Evolutionary conservation across 2,888 invertebrate species (phyloP), one percentile per base, ranked within the genome.

Genomic region (Ceratothoa steindachneri): DNA sequence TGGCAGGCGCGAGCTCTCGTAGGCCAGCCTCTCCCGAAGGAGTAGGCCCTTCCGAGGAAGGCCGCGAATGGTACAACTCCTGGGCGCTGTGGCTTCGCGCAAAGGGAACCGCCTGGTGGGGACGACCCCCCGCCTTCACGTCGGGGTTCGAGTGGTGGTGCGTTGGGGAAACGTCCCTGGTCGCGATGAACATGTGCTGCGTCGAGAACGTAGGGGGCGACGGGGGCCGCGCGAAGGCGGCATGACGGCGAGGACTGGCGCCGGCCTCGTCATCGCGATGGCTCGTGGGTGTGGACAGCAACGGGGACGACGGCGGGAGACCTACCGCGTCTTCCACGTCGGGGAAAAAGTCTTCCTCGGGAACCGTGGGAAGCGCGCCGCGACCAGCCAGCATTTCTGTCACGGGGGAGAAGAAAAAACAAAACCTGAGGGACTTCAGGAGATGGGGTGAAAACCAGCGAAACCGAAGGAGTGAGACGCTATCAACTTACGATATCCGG

Each of bases 91-190:
- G 71, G 29, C 71, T 71, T 4, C 75, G 71, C 29, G 72, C 60
- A 71, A 75, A 75, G 12, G 72, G 41, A 81, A 82, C 70, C 81
- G 81, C 70, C 81, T 81, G 74, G 73, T 81, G 27, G 69, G 52
- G 27, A 28, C 29, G 7, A 30, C 67, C 12, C 31, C 31, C 31
- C 67, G 31, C 67, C 31, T 7, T 12, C 67, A 67, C 5, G 67
- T 31, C 0, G 67, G n/a, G n/a, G 41, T 41, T 19, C 41, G 15
- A 29, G 9, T 41, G 67, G 30, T 67, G 31, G 12, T 2, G n/a
- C 9, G 30, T 15, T 7, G 1, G 22, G 24, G 31, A 31, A 27
- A 27, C 24, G 5, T 22, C 9, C 41, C 41, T 67, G 19, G 24
- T 30, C 30, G 30, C n/a, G 30, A 30, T 67, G 31, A n/a, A 28